Evolutionary conservation across 2,113 vertebrate species (phyloP).

Genomic region (Pterophyllum scalare): DNA sequence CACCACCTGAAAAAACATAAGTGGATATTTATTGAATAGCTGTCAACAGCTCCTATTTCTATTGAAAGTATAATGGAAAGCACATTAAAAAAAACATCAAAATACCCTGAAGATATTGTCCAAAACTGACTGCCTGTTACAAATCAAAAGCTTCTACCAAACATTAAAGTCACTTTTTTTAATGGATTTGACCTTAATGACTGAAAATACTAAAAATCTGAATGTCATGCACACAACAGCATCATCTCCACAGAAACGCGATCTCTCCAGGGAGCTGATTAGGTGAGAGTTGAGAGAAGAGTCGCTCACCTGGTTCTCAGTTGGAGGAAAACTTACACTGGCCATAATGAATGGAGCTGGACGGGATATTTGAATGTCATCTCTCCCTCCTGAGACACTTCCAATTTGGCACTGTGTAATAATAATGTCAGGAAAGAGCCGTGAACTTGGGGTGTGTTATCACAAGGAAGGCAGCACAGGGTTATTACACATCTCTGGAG

Average conservation of each 20-base stretch:
- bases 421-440: slow-evolving; percentile 64
- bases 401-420: slow-evolving; percentile 65
- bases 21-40: slow-evolving; percentile 74
- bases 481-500: slow-evolving; percentile 44
- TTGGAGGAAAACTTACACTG: slow-evolving; percentile 49
- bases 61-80: slow-evolving; percentile 48
- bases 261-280: slow-evolving; percentile 65
- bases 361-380: slow-evolving; percentile 73
- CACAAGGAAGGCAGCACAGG: slow-evolving; percentile 33
- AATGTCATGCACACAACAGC: slow-evolving; percentile 46
- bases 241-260: slow-evolving; percentile 10
- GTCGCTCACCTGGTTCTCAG: slow-evolving; percentile 54
- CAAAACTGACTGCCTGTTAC: slow-evolving; percentile 1
- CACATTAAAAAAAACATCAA: slow-evolving; percentile 38
- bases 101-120: slow-evolving; percentile 21
- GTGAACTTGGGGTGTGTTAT: slow-evolving; percentile 54
- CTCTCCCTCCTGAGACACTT: slow-evolving; percentile 64
- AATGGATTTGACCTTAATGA: slow-evolving; percentile 29
- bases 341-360: slow-evolving; percentile 63
- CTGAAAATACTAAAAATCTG: slow-evolving; percentile 43
- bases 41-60: slow-evolving; percentile 57
- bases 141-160: slow-evolving; percentile 8
- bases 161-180: slow-evolving; percentile 1
- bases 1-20: slow-evolving; percentile 70
- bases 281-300: slow-evolving; percentile 52